Conservation (phyloP, 2,113 vertebrate species). For the Azemiops feae region DNA sequence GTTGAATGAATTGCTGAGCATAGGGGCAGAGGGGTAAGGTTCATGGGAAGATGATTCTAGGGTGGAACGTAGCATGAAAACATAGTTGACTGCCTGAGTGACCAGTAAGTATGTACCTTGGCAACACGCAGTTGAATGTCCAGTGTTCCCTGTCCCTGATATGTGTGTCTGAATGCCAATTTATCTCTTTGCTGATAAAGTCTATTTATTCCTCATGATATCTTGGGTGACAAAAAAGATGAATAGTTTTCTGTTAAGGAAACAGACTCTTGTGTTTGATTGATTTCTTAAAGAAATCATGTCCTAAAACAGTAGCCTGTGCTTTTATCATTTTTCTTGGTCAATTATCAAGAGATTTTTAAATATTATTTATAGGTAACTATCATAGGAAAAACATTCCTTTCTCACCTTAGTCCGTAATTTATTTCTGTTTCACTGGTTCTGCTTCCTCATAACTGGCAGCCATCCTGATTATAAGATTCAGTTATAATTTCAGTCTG, state of each 20-base stretch:
- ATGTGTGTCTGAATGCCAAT: neutral
- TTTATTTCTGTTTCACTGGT: conserved; percentile 25
- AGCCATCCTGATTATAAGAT: conserved; percentile 14
- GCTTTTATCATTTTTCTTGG: neutral
- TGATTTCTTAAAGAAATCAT: neutral
- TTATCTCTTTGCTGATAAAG: neutral
- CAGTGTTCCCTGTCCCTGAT: neutral
- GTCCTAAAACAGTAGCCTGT: neutral
- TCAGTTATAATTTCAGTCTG: conserved; percentile 27
- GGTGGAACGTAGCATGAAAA: neutral
- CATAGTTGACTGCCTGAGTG: neutral
- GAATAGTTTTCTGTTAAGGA: neutral
- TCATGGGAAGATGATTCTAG: neutral
- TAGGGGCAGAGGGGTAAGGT: neutral
- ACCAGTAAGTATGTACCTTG: neutral
- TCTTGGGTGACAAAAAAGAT: neutral
- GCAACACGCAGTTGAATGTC: neutral
- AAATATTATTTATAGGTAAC: neutral
- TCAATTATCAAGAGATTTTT: conserved; percentile 6
- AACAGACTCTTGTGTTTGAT: neutral
- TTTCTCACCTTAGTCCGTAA: neutral
- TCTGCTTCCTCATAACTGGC: conserved; percentile 14
- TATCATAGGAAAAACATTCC: neutral
- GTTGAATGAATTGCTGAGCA: neutral
- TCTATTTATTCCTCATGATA: neutral